Evolutionary conservation across 1,140 invertebrate species (phyloP), one percentile per base, ranked within the genome.

Genomic region (Papilio dardanus): DNA sequence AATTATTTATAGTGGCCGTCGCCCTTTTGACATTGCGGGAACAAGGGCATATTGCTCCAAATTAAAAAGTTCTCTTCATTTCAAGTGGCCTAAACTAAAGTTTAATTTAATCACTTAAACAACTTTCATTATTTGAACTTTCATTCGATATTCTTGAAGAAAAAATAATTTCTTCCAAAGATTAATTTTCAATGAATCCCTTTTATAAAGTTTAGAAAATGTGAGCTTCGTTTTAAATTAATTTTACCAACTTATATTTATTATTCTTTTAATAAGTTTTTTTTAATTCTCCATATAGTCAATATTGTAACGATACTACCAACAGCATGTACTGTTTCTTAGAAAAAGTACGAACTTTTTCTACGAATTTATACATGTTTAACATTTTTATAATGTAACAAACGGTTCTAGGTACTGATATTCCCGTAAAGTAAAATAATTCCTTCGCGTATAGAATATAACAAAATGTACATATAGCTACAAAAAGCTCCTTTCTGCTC

Each of bases 401-500:
- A 58, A 58, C 30, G 24, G 54, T 58, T 58, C 21, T 24, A 58
- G 8, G 24, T 58, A 58, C 50, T 54, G 50, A 54, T 62, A 14
- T 62, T 24, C 21, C 3, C 3, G 2, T 62, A 28, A 62, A 28
- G 1, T 62, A 16, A 3, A 62, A 62, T 62, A 62, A 62, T 28
- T 62, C 54, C 54, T 62, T 62, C 54, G 24, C 10, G 24, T 4
- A 28, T 62, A 62, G 10, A 58, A 28, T 62, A 62, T 62, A 62
- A 62, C 54, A 28, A 14, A 62, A 62, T 28, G 54, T 62, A 62
- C 54, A 62, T 28, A 12, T 28, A 28, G 24, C 28, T 73, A 73
- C 46, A 40, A 73, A n/a, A 73, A 73, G 46, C 71, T 69, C 37
- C 67, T 73, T 73, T 54, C 71, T 73, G 14, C 19, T 73, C 30